A percentile compares a stretch with the other conserved stretches of the same genome.
Conservation (phyloP, 2,113 vertebrate genomes). For the Ursus arctos region DNA sequence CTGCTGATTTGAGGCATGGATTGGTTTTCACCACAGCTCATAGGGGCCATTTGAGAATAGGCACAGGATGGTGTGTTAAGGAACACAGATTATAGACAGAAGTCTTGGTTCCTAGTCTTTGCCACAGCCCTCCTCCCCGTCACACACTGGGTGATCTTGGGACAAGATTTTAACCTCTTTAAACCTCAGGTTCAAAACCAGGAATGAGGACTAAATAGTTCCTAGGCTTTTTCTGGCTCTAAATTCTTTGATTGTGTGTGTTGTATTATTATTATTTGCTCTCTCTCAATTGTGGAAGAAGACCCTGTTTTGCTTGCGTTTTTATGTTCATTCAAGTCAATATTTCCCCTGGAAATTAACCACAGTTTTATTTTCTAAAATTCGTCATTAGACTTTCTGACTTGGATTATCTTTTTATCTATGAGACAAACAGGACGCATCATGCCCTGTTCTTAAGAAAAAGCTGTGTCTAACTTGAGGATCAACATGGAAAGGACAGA, state of each 20-base stretch:
- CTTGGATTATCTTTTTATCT: not conserved
- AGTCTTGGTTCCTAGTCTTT: not conserved
- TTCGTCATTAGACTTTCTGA: not conserved
- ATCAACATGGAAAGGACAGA: not conserved
- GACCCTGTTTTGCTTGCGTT: not conserved
- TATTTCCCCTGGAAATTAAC: not conserved
- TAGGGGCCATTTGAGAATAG: not conserved
- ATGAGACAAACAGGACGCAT: not conserved
- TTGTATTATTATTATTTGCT: not conserved
- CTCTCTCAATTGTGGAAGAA: not conserved
- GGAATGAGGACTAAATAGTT: not conserved
- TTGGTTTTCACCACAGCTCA: not conserved
- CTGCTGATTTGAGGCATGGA: not conserved
- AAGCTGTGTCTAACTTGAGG: not conserved
- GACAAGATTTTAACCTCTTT: not conserved
- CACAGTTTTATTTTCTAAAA: not conserved
- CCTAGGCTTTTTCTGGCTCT: not conserved
- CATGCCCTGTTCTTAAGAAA: not conserved
- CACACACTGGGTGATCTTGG: not conserved
- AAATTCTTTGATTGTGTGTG: not conserved
- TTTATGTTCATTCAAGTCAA: not conserved
- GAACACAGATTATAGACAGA: not conserved
- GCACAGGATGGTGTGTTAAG: not conserved
- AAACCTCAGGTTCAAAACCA: constrained; percentile 37
- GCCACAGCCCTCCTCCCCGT: no score